Conservation (phyloP, 2,888 invertebrate species). For the Troides oblongomaculatus region DNA sequence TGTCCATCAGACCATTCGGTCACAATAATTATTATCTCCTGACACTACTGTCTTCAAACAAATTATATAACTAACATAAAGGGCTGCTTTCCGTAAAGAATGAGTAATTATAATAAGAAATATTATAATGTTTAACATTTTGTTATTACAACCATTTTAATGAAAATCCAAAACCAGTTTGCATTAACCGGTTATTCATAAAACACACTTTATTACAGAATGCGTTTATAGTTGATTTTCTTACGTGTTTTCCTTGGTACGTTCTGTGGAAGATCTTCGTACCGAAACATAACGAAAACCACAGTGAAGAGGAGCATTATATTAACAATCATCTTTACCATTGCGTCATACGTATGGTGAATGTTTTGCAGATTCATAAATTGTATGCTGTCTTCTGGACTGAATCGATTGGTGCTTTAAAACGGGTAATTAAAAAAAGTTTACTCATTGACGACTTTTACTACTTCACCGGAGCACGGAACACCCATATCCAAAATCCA, state of each 20-base stretch:
- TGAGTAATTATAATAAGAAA: too few relatives aligned
- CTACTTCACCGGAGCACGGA: too few relatives aligned
- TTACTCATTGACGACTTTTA: neutral
- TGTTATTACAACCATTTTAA: neutral
- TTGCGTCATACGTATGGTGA: conserved; percentile 62
- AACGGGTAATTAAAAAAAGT: conserved; percentile 51
- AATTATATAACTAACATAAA: too few relatives aligned
- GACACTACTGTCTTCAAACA: too few relatives aligned
- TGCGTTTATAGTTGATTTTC: conserved; percentile 64
- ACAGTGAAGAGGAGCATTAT: conserved; percentile 50
- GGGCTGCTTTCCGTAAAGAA: neutral
- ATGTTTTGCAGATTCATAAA: conserved; percentile 69
- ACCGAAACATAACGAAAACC: conserved; percentile 60
- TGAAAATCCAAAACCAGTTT: neutral
- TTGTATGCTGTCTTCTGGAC: conserved; percentile 67
- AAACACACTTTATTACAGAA: conserved; percentile 49
- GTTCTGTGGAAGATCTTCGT: conserved; percentile 54
- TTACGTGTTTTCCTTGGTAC: conserved; percentile 75
- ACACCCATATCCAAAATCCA: too few relatives aligned
- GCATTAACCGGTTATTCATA: neutral
- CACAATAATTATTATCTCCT: too few relatives aligned
- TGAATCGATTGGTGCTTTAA: conserved; percentile 66
- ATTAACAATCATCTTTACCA: conserved; percentile 58
- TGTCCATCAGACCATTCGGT: too few relatives aligned
- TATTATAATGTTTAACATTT: too few relatives aligned